Conservation (phyloP, 2,113 vertebrate genomes). For the Narcine bancroftii region DNA sequence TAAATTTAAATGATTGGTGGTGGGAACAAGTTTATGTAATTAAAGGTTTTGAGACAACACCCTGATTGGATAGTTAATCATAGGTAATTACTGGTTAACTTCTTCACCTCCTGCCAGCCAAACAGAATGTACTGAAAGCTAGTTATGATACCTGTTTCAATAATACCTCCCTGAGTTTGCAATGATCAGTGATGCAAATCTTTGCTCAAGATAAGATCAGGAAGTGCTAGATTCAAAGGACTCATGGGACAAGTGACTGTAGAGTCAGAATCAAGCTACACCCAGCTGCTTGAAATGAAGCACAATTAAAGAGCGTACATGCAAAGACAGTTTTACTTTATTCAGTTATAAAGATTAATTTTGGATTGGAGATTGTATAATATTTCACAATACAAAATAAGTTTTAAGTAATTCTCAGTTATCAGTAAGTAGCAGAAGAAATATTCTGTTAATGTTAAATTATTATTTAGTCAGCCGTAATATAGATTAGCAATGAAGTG, state of each 20-base stretch:
- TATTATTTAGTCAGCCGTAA: not conserved
- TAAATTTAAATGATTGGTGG: not conserved
- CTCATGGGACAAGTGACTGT: conserved; percentile 9
- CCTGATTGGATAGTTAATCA: not conserved
- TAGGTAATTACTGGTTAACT: not conserved
- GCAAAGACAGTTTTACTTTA: not conserved
- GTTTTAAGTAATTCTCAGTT: not conserved
- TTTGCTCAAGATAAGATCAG: conserved; percentile 7
- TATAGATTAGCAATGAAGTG: no score
- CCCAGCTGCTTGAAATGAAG: conserved; percentile 2
- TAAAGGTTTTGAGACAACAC: not conserved
- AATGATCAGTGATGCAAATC: conserved; percentile 23
- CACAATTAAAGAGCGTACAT: not conserved
- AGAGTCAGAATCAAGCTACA: not conserved
- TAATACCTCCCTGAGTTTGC: not conserved
- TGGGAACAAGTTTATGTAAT: not conserved
- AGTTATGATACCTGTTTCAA: conserved; percentile 18
- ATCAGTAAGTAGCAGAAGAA: not conserved
- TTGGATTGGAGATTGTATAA: no score
- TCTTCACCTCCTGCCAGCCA: not conserved
- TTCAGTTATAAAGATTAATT: not conserved
- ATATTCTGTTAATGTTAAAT: not conserved
- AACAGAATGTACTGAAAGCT: conserved; percentile 4
- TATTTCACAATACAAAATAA: not conserved
- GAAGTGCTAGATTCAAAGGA: not conserved